Evolutionary conservation across 2,797 vertebrate species (phyloP).

Genomic region (Acanthurus leucopareius): DNA sequence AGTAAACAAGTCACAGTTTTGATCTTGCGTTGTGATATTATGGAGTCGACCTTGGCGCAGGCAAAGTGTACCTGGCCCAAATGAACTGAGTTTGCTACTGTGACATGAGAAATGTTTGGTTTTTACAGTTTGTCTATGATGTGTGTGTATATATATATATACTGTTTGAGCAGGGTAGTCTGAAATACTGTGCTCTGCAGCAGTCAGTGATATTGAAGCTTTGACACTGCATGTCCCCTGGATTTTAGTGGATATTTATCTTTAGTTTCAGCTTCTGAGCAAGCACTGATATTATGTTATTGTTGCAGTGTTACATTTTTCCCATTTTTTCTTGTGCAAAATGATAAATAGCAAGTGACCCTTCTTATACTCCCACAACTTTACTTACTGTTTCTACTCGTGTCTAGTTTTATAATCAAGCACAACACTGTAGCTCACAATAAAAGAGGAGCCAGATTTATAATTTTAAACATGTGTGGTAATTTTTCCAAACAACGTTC

Average conservation of each 20-base stretch:
- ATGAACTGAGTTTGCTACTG: constrained; percentile 43
- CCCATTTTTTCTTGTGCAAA: background rate
- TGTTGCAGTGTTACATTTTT: background rate
- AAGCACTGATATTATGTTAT: background rate
- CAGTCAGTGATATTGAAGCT: constrained; percentile 29
- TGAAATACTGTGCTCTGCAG: constrained; percentile 37
- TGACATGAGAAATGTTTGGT: constrained; percentile 36
- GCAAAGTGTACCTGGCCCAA: constrained; percentile 48
- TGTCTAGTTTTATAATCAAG: background rate
- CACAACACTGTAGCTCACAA: background rate
- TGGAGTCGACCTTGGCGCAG: constrained; percentile 58
- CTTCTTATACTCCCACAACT: background rate
- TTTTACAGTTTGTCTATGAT: constrained; percentile 35
- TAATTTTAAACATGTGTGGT: background rate
- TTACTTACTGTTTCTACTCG: background rate
- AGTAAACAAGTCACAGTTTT: constrained; percentile 77
- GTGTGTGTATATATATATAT: constrained; percentile 7
- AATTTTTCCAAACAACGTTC: background rate
- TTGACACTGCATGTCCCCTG: constrained; percentile 20
- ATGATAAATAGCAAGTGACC: background rate
- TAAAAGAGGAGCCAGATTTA: background rate
- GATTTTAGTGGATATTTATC: constrained; percentile 7
- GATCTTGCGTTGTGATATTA: constrained; percentile 69
- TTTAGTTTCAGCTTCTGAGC: constrained; percentile 12
- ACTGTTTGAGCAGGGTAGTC: constrained; percentile 25